Evolutionary conservation across 2,888 invertebrate genomes (phyloP), one percentile per base, ranked within the genome.

Genomic region (Yponomeuta evonymella): DNA sequence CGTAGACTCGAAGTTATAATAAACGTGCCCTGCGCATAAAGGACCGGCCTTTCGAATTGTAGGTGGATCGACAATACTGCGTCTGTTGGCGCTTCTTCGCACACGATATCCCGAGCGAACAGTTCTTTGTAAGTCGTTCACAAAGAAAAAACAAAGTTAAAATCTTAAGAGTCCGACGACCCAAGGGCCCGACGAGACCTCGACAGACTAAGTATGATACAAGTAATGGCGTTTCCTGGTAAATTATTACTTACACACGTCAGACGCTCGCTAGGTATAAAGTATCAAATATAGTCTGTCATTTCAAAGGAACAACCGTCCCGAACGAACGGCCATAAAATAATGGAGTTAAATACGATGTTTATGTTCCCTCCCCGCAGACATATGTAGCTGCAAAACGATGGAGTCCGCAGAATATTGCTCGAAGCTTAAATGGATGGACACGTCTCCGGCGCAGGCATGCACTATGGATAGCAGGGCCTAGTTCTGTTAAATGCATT

Each of bases 301-400:
- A 58, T 58, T 58, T 58, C 15, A 58, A 58, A 58, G 15, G 51
- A 58, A 58, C 51, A 58, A 15, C 51, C 51, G 12, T 58, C 51
- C 15, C 12, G 51, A 58, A 58, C 51, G 12, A 58, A 58, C 15
- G 51, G 15, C 51, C 51, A 58, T 58, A 58, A 58, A 58, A 58
- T 58, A 58, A 15, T 15, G 51, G 51, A 58, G 51, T 15, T 58
- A 58, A 15, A 58, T 58, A 15, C 51, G 51, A 58, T 15, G 51
- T 58, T 51, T 23, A 4, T 70, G 72, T 73, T 73, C 43, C 8
- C 43, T 43, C 43, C 74, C 74, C 71, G 72, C 72, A 70, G 74
- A 72, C 72, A 73, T 75, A 23, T 23, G 23, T 0, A 74, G 72
- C 72, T 74, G 5, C 15, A 58, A 58, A 15, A 12, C 51, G 51